Conservation (phyloP, 2,797 vertebrate genomes). For the Ibycter americanus region DNA sequence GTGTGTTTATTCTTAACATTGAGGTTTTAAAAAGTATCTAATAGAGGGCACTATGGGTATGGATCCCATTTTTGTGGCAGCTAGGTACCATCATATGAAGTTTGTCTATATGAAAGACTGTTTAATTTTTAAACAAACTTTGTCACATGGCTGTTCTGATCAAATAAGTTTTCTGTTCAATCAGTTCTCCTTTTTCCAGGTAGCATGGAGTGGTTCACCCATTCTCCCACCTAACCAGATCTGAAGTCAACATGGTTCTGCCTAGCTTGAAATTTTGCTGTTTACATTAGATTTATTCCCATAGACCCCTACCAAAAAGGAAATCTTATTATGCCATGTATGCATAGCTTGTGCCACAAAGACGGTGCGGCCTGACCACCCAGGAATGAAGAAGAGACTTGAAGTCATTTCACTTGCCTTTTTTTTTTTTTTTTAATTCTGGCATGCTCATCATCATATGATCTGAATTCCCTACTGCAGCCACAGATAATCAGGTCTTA, state of each 20-base stretch:
- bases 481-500: neutral
- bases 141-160: neutral
- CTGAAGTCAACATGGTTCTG: neutral
- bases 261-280: neutral
- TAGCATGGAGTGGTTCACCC: neutral
- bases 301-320: neutral
- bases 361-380: neutral
- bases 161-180: neutral
- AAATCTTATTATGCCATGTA: neutral
- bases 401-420: neutral
- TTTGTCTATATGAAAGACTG: neutral
- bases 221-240: neutral
- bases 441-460: neutral
- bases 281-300: neutral
- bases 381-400: neutral
- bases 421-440: neutral
- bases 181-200: neutral
- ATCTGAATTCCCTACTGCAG: neutral
- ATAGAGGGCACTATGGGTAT: neutral
- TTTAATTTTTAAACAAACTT: neutral
- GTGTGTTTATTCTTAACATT: neutral
- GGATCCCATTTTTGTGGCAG: neutral
- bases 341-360: neutral
- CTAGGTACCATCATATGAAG: neutral
- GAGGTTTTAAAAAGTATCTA: neutral